Base-by-base conservation (phyloP, 2,113 vertebrate species). In the Dendrocopos noguchii region DNA sequence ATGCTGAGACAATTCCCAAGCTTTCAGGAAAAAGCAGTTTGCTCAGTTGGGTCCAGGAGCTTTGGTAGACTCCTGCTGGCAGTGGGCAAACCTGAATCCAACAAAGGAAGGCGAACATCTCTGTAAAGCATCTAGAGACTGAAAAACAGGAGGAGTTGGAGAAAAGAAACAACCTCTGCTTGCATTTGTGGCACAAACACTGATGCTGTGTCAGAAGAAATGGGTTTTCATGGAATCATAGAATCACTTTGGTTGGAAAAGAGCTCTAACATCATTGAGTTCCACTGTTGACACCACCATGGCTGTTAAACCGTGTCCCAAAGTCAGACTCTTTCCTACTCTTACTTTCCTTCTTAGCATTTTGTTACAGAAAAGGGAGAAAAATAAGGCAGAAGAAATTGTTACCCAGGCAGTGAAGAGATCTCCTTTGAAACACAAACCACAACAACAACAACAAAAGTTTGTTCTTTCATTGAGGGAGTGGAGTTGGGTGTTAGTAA, bases 391-490 rank as follows among this genome's bases (percentile, higher is more conserved):
- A 81, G 29, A 24, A 71, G 55, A 63, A 56, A 42, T 55, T 75
- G 59, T 42, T 13, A 65, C 60, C 60, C 42, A 83, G 27, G 29
- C 10, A 86, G 80, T 17, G 42, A 63, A 89, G 71, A 91, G 27
- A 84, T 29, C 31, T 33, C 18, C 53, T 87, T 86, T 93, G 74
- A 92, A 90, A 88, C 22, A 85, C 46, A 94, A 94, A 96, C 77
- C 27, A 60, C 53, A 71, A 34, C 4, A 27, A 13, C 25, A 22
- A 50, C 21, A 88, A 72, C 65, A 73, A 74, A 86, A 71, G 6
- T n/a, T 66, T 76, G 81, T 88, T 80, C 34, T 83, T 81, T 60
- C 6, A 7, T 7, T 20, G 57, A 90, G 71, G 46, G 65, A 39
- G 28, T 74, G 57, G 73, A 91, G n/a, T 82, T 84, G 66, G 83